These are phyloP conservation scores for Brachionus paranguensis DNA, from an alignment of 1,140 invertebrate genomes.

Conservation along the genomic window DNA sequence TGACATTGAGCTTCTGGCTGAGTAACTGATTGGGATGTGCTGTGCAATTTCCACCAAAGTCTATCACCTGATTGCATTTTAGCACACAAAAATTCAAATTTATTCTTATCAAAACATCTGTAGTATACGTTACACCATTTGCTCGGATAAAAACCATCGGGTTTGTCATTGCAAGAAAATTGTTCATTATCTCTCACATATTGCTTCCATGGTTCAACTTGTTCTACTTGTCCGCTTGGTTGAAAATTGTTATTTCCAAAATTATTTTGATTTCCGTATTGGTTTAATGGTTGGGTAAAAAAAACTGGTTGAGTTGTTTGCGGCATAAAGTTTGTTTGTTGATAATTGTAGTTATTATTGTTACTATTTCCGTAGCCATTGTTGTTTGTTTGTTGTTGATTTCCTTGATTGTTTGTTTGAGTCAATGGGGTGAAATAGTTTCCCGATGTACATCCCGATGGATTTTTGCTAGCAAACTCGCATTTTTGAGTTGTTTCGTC, in stretches of 20 bases:
- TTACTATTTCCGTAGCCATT: not conserved
- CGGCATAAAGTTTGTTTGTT: slow-evolving; percentile 10
- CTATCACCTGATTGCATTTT: not conserved
- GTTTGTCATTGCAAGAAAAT: slow-evolving; percentile 23
- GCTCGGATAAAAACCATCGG: slow-evolving; percentile 37
- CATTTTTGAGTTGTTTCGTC: slow-evolving; percentile 38
- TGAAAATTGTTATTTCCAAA: not conserved
- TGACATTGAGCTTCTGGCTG: slow-evolving; percentile 14
- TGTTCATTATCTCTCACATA: slow-evolving; percentile 34
- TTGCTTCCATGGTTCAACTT: slow-evolving; percentile 38
- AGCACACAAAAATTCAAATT: slow-evolving; percentile 29
- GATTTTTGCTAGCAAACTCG: slow-evolving; percentile 17
- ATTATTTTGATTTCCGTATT: slow-evolving; percentile 5
- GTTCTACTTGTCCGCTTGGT: slow-evolving; percentile 9
- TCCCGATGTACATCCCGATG: slow-evolving; percentile 10
- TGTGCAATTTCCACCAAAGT: slow-evolving; percentile 36
- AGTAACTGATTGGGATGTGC: slow-evolving; percentile 4
- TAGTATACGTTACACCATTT: slow-evolving; percentile 40
- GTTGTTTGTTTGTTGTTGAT: not conserved
- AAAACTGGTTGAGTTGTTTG: not conserved
- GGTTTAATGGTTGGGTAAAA: not conserved
- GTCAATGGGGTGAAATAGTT: slow-evolving; percentile 15
- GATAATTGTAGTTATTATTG: not conserved
- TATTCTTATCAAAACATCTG: slow-evolving; percentile 13
- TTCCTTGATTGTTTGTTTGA: not conserved